phyloP scores from a whole-genome alignment of 2,888 invertebrate species.

The Drosophila quinaria region DNA sequence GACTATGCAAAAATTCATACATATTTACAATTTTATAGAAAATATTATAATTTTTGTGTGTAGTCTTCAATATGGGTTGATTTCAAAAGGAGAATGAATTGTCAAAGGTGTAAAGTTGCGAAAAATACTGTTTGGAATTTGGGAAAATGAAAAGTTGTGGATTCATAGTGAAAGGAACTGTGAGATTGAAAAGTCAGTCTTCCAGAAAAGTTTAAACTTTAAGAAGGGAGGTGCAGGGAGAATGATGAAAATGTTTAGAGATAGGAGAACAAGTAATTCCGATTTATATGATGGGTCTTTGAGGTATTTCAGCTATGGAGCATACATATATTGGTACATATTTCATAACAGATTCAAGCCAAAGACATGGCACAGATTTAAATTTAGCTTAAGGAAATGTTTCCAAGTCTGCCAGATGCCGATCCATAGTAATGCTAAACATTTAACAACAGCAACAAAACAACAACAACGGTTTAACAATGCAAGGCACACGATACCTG shows the following conservation, averaged over 20 bases:
- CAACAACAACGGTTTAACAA: slow-evolving; percentile 75
- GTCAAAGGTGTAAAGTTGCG: background rate
- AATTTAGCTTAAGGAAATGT: slow-evolving; percentile 52
- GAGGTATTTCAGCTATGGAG: slow-evolving; percentile 67
- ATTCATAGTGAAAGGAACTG: slow-evolving; percentile 52
- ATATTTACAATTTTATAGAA: slow-evolving; percentile 75
- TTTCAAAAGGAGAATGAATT: slow-evolving; percentile 14
- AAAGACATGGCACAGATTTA: slow-evolving; percentile 72
- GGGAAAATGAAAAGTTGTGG: background rate
- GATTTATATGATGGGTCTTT: slow-evolving; percentile 51
- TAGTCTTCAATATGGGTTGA: slow-evolving; percentile 52
- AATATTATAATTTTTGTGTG: slow-evolving; percentile 72
- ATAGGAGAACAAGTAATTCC: slow-evolving; percentile 38
- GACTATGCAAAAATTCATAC: slow-evolving; percentile 75
- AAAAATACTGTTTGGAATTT: too few species aligned
- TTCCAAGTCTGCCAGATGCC: slow-evolving; percentile 58
- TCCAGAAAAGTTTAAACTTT: slow-evolving; percentile 23
- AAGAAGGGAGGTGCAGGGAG: background rate
- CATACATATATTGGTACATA: slow-evolving; percentile 53
- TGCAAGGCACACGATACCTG: slow-evolving; percentile 56
- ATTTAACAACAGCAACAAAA: slow-evolving; percentile 80
- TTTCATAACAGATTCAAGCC: slow-evolving; percentile 65
- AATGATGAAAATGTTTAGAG: slow-evolving; percentile 9
- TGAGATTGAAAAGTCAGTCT: slow-evolving; percentile 61
- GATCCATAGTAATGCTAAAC: slow-evolving; percentile 74